Conservation (phyloP, 2,797 vertebrate species). For the Harpagifer antarcticus region DNA sequence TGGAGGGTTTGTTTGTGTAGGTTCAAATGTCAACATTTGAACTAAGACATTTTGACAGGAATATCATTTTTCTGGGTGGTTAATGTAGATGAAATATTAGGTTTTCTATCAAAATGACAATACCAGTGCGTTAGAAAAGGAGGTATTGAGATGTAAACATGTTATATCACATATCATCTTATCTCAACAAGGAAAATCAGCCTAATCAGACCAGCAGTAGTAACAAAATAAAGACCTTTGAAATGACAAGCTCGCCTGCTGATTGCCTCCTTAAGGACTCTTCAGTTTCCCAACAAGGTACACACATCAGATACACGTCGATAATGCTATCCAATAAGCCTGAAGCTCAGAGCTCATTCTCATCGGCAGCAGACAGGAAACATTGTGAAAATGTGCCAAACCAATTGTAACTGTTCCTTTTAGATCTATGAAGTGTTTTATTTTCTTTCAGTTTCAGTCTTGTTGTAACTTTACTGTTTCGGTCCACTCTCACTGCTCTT, state of each 20-base stretch:
- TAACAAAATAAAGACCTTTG: neutral
- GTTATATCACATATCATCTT: neutral
- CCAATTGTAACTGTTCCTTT: neutral
- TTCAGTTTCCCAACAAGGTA: neutral
- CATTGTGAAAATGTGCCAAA: neutral
- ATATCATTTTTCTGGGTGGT: neutral
- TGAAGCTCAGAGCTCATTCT: neutral
- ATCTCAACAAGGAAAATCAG: conserved; percentile 11
- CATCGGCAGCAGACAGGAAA: neutral
- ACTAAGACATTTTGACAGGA: neutral
- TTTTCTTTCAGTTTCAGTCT: too few relatives aligned
- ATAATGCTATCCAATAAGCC: neutral
- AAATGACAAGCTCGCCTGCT: conserved; percentile 11
- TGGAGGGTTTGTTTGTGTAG: conserved; percentile 20
- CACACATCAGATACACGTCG: neutral
- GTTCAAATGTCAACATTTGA: conserved; percentile 1
- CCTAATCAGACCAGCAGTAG: conserved; percentile 10
- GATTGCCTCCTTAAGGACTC: neutral
- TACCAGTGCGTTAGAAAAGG: neutral
- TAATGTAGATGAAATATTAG: neutral
- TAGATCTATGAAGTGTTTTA: neutral
- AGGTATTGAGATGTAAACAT: conserved; percentile 8
- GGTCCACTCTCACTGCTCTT: too few relatives aligned
- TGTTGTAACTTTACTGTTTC: too few relatives aligned
- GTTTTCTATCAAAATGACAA: neutral